Percentiles rank a stretch among this genome's conserved stretches.
These are phyloP conservation scores for Bombus confusus DNA, from an alignment of 1,140 invertebrate species.

Conservation along the genomic window DNA sequence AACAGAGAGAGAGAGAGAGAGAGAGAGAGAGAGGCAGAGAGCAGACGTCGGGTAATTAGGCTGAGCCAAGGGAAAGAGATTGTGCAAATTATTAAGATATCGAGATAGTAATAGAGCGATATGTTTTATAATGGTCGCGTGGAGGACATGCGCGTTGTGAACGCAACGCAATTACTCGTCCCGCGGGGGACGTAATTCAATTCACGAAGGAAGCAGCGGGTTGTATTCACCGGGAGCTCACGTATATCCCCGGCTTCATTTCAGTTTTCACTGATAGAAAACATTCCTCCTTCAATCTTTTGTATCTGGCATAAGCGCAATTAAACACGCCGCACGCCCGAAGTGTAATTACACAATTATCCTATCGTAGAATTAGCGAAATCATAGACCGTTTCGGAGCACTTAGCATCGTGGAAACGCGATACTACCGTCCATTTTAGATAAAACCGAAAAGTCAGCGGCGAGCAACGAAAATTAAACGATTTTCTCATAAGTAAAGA, in stretches of 20 bases:
- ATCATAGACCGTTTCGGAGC: not conserved
- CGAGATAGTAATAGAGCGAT: constrained; percentile 45
- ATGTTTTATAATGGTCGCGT: constrained; percentile 42
- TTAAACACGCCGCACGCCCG: constrained; percentile 11
- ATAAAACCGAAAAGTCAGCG: not conserved
- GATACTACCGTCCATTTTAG: not conserved
- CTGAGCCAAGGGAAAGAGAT: constrained; percentile 44
- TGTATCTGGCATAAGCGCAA: not conserved
- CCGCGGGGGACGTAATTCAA: constrained; percentile 21
- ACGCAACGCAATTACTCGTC: constrained; percentile 28
- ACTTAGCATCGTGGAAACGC: not conserved
- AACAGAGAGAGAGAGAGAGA: not conserved
- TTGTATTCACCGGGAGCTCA: not conserved
- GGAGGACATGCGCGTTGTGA: constrained; percentile 2
- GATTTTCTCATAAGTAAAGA: rapidly evolving
- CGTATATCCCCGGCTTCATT: not conserved
- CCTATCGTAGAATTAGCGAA: constrained; percentile 1
- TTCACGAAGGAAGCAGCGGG: constrained; percentile 34
- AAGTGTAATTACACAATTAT: constrained; percentile 16
- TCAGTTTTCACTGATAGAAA: constrained; percentile 41
- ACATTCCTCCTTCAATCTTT: constrained; percentile 2
- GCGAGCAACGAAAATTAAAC: not conserved
- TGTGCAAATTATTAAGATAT: constrained; percentile 48
- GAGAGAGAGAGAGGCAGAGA: not conserved
- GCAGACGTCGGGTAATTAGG: constrained; percentile 36